Evolutionary conservation across 2,113 vertebrate species (phyloP), one percentile per base, ranked within the genome.

Genomic region (Fukomys damarensis): DNA sequence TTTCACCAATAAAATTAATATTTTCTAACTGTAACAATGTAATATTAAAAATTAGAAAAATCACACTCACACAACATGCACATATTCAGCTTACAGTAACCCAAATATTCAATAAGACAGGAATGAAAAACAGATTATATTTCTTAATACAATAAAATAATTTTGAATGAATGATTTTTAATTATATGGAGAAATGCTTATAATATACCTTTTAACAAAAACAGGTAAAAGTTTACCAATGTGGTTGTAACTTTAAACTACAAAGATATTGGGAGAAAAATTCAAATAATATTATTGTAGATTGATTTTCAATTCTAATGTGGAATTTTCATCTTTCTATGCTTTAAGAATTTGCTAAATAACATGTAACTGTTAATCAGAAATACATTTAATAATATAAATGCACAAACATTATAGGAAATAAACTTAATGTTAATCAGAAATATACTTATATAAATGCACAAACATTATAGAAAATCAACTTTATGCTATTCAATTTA

Each of bases 1-100:
- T 93, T 91, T 89, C 8, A 83, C 11, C 28, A 76, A 43, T 93
- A 95, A 76, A 90, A 96, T 85, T 87, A 95, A 28, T 81, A 86
- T 89, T 91, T 96, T 77, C 12, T 63, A 93, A 58, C 14, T 68
- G 9, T 14, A 88, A 72, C 2, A 58, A 26, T 79, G 38, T 16
- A 88, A 11, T 66, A 8, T 2, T 87, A 43, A 94, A 84, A 5
- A 24, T 3, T 16, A 83, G n/a, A 79, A 7, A 95, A 82, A 81
- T 84, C 17, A 49, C 1, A 80, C 9, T 17, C 5, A 12, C 5
- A 59, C 0, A 49, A 72, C 2, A 72, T 12, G 38, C 2, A 56
- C 1, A 74, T 17, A 77, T 46, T 72, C 26, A 93, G 7, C 20
- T 96, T 46, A 81, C 84, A 86, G 66, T 68, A 70, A 56, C 0